Base-by-base conservation (phyloP, 1,140 invertebrate species). In the Goniozus legneri region DNA sequence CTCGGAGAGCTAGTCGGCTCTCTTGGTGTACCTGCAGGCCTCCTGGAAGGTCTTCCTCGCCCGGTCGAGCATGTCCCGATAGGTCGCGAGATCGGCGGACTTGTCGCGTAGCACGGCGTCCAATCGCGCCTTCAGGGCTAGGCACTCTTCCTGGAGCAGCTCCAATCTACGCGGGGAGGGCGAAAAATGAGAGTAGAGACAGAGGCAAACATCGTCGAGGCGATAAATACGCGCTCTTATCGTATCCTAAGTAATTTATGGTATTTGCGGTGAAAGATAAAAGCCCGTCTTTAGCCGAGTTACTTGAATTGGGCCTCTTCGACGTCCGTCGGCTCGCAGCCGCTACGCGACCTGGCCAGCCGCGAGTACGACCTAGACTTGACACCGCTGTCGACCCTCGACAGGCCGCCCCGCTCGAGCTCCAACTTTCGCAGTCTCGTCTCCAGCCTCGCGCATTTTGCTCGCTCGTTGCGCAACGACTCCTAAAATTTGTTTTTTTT, bases 81-180 rank as follows among this genome's bases (percentile, higher is more conserved):
- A 75, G 13, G 47, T 52, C 2, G 42, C 33, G 1, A 72, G 44
- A 50, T 76, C 73, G 2, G 61, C 54, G 0, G 52, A 45, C 52
- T 74, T 77, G 15, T 75, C 69, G 13, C 66, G 61, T 12, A 65
- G 62, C 2, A 75, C 44, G 3, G 61, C 69, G 3, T 62, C 51
- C 21, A 77, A 41, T 41, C 71, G 58, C 3, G 65, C 56, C 47
- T 73, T 74, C 6, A 75, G 22, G 3, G 66, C 59, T n/a, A 73
- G 56, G 47, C 65, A 68, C 41, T 77, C 71, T 46, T 77, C 75
- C 54, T 75, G 57, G 0, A 75, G 54, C 24, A 27, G 24, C 24
- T 27, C 24, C 24, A 27, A 27, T 27, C 24, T 27, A 27, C 4
- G 10, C 24, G 24, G 10, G 24, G 24, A 27, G 24, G 24, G 24